phyloP scores from a whole-genome alignment of 1,140 invertebrate species.

The Acarapis woodi region DNA sequence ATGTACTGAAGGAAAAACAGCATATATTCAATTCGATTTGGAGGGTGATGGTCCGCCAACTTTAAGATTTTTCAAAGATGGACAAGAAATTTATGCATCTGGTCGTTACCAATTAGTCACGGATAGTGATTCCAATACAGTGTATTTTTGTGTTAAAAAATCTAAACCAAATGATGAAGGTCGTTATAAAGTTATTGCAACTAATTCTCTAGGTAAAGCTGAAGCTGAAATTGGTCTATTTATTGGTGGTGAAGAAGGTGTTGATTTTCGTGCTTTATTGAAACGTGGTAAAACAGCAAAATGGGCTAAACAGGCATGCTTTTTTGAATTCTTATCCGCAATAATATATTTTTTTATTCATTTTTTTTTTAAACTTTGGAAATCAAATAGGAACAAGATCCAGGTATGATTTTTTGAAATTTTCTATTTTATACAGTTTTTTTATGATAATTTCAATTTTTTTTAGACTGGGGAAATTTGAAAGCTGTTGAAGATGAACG shows the following conservation, averaged over 20 bases:
- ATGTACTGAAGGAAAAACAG: conserved; percentile 68
- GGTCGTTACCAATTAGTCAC: conserved; percentile 71
- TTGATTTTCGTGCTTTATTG: conserved; percentile 93
- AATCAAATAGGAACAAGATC: too few relatives aligned
- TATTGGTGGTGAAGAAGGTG: conserved; percentile 81
- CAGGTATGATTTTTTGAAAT: too few relatives aligned
- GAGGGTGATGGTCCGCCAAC: conserved; percentile 74
- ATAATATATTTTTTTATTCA: too few relatives aligned
- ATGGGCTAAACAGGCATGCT: conserved; percentile 62
- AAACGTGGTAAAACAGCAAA: conserved; percentile 83
- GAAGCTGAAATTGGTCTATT: conserved; percentile 77
- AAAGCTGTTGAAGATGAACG: conserved; percentile 60
- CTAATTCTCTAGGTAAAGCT: conserved; percentile 75
- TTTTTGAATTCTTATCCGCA: too few relatives aligned
- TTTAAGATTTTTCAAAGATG: conserved; percentile 80
- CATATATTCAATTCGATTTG: conserved; percentile 53
- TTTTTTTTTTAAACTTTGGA: too few relatives aligned
- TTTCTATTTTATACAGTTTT: too few relatives aligned
- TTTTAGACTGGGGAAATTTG: conserved; percentile 31
- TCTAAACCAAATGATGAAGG: conserved; percentile 88
- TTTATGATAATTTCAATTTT: too few relatives aligned
- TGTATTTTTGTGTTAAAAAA: conserved; percentile 80
- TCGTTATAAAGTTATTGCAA: conserved; percentile 69
- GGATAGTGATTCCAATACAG: conserved; percentile 55
- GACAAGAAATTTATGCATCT: conserved; percentile 63